Base-by-base conservation (phyloP, 2,888 invertebrate genomes). In the Drosophila helvetica region DNA sequence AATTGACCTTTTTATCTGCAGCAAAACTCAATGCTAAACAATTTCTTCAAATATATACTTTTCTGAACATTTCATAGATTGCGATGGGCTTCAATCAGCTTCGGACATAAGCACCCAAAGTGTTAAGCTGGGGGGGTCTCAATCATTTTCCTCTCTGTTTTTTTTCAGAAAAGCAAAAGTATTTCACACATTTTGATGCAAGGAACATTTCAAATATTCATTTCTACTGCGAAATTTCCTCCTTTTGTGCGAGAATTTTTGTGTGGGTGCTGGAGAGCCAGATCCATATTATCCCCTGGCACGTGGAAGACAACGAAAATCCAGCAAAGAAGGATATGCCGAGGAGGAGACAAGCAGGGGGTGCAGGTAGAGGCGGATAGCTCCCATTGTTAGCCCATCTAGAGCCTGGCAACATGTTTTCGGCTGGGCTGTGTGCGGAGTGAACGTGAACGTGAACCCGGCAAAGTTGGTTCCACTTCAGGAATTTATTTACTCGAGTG, bases 401-500 rank as follows among this genome's bases (percentile, higher is more conserved):
- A 27, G 27, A 56, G 45, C 53, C 64, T 54, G 59, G 66, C 54
- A 64, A 68, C 72, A 78, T 75, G 75, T 74, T 73, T 54, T 63
- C 58, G 61, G 77, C 55, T 60, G 54, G 19, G 54, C 22, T 51
- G 22, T 63, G 43, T 55, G 64, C 53, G 63, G 58, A 77, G 60
- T 64, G 67, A 69, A 33, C n/a, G 60, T 62, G 67, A 69, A 33
- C n/a, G 7, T 38, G 38, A n/a, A n/a, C 38, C 51, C 22, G 68
- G 58, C 58, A 50, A 71, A 76, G 68, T 77, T 75, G 64, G 74
- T 79, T 85, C 75, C 86, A 82, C 83, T 88, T 85, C 70, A 85
- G 78, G 70, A 85, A 89, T 82, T 78, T 87, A 85, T 85, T 89
- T 85, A 87, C 86, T 89, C 78, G 82, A 85, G 85, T 89, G 89